Evolutionary conservation across 1,140 invertebrate genomes (phyloP).

Genomic region (Pogonus chalceus): DNA sequence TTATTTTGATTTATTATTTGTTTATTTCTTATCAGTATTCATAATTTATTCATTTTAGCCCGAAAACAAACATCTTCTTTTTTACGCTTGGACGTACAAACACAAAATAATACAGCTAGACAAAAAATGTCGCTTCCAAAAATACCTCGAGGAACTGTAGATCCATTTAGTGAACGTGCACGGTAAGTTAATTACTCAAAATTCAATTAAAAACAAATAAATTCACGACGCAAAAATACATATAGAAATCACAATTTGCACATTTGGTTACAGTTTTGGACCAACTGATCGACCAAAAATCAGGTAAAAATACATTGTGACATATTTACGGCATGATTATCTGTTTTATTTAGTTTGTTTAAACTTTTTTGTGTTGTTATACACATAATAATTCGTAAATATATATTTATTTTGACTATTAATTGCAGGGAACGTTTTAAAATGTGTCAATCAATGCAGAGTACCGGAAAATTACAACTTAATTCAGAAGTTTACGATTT

Average conservation of each 20-base stretch:
- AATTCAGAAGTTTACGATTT: slow-evolving; percentile 66
- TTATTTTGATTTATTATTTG: neutral
- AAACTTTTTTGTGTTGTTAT: neutral
- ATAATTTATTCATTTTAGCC: neutral
- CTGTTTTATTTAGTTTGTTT: neutral
- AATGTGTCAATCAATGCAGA: slow-evolving; percentile 49
- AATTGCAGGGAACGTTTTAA: slow-evolving; percentile 39
- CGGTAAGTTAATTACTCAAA: slow-evolving; percentile 16
- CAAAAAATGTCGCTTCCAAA: slow-evolving; percentile 29
- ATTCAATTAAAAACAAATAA: too few relatives aligned
- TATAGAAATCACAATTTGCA: neutral
- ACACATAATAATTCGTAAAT: slow-evolving; percentile 9
- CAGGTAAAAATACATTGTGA: slow-evolving; percentile 21
- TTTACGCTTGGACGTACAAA: neutral
- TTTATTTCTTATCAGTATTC: neutral
- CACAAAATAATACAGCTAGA: slow-evolving; percentile 17
- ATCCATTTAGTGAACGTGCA: slow-evolving; percentile 22
- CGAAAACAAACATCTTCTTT: neutral
- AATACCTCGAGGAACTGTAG: slow-evolving; percentile 20
- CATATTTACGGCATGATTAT: neutral
- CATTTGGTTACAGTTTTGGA: slow-evolving; percentile 19
- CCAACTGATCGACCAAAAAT: slow-evolving; percentile 20
- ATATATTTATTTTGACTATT: too few relatives aligned
- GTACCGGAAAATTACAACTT: slow-evolving; percentile 66
- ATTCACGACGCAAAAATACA: neutral